Percentiles rank a stretch among this genome's conserved stretches.
These are phyloP conservation scores for Pongo pygmaeus DNA, from an alignment of 2,113 vertebrate genomes.

Conservation along the genomic window DNA sequence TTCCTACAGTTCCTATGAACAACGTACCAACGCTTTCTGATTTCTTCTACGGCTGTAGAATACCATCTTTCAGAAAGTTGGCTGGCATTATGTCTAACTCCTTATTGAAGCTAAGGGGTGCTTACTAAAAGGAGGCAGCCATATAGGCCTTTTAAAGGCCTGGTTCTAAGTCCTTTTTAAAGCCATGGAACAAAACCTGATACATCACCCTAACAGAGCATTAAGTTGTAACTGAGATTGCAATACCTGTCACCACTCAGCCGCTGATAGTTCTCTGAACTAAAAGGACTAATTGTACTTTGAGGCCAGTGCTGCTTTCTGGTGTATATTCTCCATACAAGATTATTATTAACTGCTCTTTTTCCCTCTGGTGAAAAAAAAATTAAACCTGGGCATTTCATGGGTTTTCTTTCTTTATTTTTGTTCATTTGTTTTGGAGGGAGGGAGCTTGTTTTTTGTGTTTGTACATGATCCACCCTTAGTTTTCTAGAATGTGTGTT, in stretches of 20 bases:
- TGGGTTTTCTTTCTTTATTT: neutral
- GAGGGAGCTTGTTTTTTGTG: neutral
- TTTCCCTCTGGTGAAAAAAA: conserved; percentile 52
- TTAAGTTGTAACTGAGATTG: neutral
- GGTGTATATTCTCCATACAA: conserved; percentile 52
- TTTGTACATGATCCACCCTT: conserved; percentile 53
- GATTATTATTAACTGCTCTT: conserved; percentile 61
- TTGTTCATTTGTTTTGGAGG: neutral
- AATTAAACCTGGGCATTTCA: conserved; percentile 52
- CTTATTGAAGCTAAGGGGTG: conserved; percentile 40
- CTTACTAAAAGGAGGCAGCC: conserved; percentile 76
- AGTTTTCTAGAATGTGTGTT: conserved; percentile 59
- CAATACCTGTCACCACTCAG: conserved; percentile 21
- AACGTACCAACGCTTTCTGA: conserved; percentile 68
- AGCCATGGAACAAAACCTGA: conserved; percentile 67
- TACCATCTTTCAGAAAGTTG: conserved; percentile 46
- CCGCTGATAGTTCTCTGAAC: conserved; percentile 33
- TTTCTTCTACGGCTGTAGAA: conserved; percentile 32
- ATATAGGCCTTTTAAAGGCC: conserved; percentile 64
- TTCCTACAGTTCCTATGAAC: conserved; percentile 68
- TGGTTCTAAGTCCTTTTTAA: conserved; percentile 70
- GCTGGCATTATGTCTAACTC: conserved; percentile 64
- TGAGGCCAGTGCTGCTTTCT: conserved; percentile 73
- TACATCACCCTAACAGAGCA: neutral
- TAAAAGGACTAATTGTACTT: conserved; percentile 57